Evolutionary conservation across 2,888 invertebrate genomes (phyloP), one percentile per base, ranked within the genome.

Genomic region (Leptinotarsa peninsularis): DNA sequence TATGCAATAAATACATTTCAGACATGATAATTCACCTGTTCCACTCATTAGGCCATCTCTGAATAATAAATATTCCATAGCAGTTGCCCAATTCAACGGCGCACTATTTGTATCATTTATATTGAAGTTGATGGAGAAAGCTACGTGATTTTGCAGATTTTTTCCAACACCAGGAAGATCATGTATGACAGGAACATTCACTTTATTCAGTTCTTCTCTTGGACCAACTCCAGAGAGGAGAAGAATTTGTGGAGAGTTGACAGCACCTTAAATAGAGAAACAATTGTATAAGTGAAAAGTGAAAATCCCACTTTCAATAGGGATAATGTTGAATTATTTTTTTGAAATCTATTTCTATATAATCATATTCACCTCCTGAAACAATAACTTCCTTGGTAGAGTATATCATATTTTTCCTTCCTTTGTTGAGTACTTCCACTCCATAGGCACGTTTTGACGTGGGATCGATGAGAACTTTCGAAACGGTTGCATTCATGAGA

Each of bases 211-310:
- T 18, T 96, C 94, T 0, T 92, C 92, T 2, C 91, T 91, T 49
- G 95, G 95, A 0, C 97, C 97, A 15, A 98, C 91, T 14, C 98
- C 98, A 80, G 97, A 97, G 60, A 97, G 91, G 84, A 98, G 91
- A 17, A 99, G 91, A 67, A 99, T 90, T 86, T 99, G 98, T 0
- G 98, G 98, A 0, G 98, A 95, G 81, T 96, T 98, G 1, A 99
- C 95, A 15, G 98, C 95, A 0, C 98, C 88, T 87, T 67, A 66
- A 81, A 80, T 21, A 63, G 52, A 68, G 66, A 67, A 60, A 50
- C 49, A 7, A 49, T 27, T 21, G 43, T n/a, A 72, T 43, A 10
- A 71, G 52, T 27, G 33, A 17, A 69, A 17, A 67, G 17, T n/a
- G 15, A n/a, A 52, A 52, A 17, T 21, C 1, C 0, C 43, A 43